These are phyloP conservation scores for Macrochelys suwanniensis DNA, from an alignment of 2,797 vertebrate genomes.

Conservation along the genomic window DNA sequence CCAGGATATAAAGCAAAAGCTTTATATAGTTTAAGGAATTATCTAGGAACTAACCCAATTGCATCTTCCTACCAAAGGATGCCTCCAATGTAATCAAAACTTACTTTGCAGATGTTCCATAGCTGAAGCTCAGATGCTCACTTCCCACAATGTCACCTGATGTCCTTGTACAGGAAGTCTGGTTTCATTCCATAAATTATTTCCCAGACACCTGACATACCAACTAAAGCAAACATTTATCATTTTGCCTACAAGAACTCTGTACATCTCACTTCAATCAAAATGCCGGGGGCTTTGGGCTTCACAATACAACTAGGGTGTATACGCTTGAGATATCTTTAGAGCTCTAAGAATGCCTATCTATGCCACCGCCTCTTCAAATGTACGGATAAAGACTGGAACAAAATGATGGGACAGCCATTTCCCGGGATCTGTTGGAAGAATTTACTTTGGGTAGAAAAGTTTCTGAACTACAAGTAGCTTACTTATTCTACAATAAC, in stretches of 20 bases:
- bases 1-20: background rate
- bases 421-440: background rate
- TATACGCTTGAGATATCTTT: background rate
- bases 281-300: background rate
- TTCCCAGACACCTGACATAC: background rate
- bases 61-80: background rate
- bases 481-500: background rate
- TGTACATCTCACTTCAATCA: background rate
- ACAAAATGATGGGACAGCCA: background rate
- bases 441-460: background rate
- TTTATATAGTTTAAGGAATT: background rate
- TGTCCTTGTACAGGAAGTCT: background rate
- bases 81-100: background rate
- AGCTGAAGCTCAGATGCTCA: background rate
- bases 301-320: background rate
- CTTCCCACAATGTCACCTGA: background rate
- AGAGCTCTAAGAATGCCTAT: background rate
- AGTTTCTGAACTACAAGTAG: background rate
- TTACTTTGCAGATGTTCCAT: background rate
- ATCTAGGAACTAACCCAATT: background rate
- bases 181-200: background rate
- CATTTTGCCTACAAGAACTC: background rate
- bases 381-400: background rate
- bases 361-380: background rate
- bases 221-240: background rate